Evolutionary conservation across 2,888 invertebrate genomes (phyloP), one percentile per base, ranked within the genome.

Genomic region (Sinohyriopsis cumingii): DNA sequence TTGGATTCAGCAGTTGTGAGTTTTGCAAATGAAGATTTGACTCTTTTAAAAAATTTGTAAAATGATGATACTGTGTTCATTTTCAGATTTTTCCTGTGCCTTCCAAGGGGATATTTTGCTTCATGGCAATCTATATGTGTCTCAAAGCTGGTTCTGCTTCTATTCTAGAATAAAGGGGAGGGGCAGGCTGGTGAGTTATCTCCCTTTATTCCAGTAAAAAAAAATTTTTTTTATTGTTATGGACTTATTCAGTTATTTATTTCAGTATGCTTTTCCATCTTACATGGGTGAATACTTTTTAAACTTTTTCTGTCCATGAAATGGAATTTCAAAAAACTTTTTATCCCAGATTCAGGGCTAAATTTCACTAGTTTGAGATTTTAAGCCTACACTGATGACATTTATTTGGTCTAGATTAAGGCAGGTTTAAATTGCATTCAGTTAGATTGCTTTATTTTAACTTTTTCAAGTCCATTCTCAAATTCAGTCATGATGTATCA

Each of bases 141-240:
- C 97, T 77, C 94, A 95, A 89, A 96, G 96, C 90, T 96, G 96
- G 92, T 96, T 97, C 91, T 97, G 96, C 83, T 97, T 97, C 92
- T 96, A 97, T 91, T 97, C 97, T 77, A 97, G 97, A 90, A 96
- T 98, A 72, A 96, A 97, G 90, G 97, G 97, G 86, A 95, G 96
- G 91, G 95, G 96, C 80, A 96, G 96, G 86, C 95, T 95, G 93
- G 95, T 96, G 91, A 92, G 92, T 72, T 55, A 19, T 24, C 15
- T 33, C 9, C 22, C 19, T 25, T 61, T 60, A 6, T n/a, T 65
- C 19, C 55, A n/a, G 59, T 19, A 25, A 20, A 28, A 20, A 28
- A 7, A 45, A 45, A 24, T 24, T 59, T 18, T 5, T 59, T 24
- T 59, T 59, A 18, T 59, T 59, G 25, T 6, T 18, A n/a, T 25